A percentile compares a stretch with the other conserved stretches of the same genome.
phyloP scores from a whole-genome alignment of 2,888 invertebrate genomes.

The Dicycla oo region DNA sequence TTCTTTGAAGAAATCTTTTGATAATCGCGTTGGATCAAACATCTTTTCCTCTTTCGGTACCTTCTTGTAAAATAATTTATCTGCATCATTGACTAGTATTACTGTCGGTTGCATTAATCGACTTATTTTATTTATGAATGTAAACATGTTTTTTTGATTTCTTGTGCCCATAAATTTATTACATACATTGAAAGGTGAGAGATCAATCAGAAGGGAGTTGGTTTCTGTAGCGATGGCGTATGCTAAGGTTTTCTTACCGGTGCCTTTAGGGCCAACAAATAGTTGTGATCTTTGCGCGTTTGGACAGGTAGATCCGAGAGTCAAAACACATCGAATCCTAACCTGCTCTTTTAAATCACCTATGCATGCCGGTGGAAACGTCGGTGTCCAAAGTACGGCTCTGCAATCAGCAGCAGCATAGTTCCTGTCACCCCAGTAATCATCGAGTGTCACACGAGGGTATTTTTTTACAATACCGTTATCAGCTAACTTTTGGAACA shows the following conservation, averaged over 20 bases:
- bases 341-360: conserved; percentile 92
- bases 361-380: conserved; percentile 88
- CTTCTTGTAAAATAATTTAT: conserved; percentile 93
- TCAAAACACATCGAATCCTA: conserved; percentile 91
- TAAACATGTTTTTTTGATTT: conserved; percentile 92
- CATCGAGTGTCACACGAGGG: conserved; percentile 90
- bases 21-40: conserved; percentile 92
- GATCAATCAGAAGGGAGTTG: conserved; percentile 94
- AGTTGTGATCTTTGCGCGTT: conserved; percentile 90
- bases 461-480: conserved; percentile 93
- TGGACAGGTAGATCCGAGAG: conserved; percentile 86
- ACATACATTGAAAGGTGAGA: conserved; percentile 92
- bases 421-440: conserved; percentile 93
- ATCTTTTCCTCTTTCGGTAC: conserved; percentile 91
- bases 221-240: conserved; percentile 94
- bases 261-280: conserved; percentile 92
- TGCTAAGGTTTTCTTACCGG: conserved; percentile 93
- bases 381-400: conserved; percentile 82
- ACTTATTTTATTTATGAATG: conserved; percentile 92
- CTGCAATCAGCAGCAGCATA: conserved; percentile 90
- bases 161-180: conserved; percentile 93
- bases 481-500: conserved; percentile 93
- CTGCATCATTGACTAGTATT: conserved; percentile 92
- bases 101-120: conserved; percentile 93
- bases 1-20: conserved; percentile 92